Evolutionary conservation across 2,113 vertebrate genomes (phyloP), one percentile per base, ranked within the genome.

Genomic region (Emydocephalus ijimae): DNA sequence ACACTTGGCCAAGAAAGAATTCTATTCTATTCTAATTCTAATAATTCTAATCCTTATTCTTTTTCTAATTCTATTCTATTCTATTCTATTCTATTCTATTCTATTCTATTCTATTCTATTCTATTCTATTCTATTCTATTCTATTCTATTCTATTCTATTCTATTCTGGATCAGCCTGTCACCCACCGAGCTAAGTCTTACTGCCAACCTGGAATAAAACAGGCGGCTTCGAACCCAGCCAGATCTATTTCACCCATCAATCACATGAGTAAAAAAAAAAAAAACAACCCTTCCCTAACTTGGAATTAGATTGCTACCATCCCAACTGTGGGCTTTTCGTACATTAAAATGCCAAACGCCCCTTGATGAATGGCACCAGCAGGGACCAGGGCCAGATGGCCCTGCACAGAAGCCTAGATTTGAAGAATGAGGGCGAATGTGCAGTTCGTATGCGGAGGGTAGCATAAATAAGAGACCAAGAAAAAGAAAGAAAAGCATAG

Each of bases 301-400:
- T 24, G 69, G 69, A 48, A 85, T 92, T 59, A 89, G 55, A 43
- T 92, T 34, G 88, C 88, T 85, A 39, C 55, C 50, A 50, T 50
- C 69, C 54, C 74, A 52, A 86, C 54, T 74, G 20, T 24, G 69
- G 64, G 87, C 64, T 92, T 92, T 89, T 23, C 8, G 2, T 90
- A 86, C 74, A 89, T 90, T 92, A 86, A 92, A 90, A 88, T 92
- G 88, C 55, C 92, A 90, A 59, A 54, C 12, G 29, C 12, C 59
- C 20, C 29, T 39, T 92, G 88, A 90, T 89, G 92, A 52, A 92
- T 92, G 15, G 92, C 92, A 86, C 55, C 45, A 55, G 55, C 88
- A 54, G 55, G 69, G 88, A 90, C 61, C 50, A 15, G 5, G 50
- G 69, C 69, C 45, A 34, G 50, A 24, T 61, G n/a, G 50, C 54